Evolutionary conservation across 2,888 invertebrate genomes (phyloP), one percentile per base, ranked within the genome.

Genomic region (Drosophila buzzatii): DNA sequence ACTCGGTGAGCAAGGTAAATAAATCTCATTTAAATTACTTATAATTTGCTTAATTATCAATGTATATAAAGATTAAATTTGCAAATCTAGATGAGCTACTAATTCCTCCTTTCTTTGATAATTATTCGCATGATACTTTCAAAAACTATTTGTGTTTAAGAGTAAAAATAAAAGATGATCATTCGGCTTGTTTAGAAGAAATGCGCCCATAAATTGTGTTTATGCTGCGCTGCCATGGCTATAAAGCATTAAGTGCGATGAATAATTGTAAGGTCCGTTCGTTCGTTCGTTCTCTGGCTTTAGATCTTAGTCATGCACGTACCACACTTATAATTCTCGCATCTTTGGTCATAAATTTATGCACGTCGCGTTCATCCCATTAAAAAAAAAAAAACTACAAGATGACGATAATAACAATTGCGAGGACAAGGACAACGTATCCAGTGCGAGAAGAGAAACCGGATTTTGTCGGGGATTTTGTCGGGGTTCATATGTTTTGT

Each of bases 331-430:
- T 70, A 74, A 87, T 81, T 84, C 79, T 78, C 45, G 45, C 75
- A 71, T 71, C 78, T 71, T 44, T 49, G 79, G 37, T 60, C 73
- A 89, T 90, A 60, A 60, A 82, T 88, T 85, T 79, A 85, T 90
- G 89, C 85, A 75, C 70, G 81, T 76, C 85, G 72, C 83, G 90
- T 85, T 57, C 67, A 16, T 60, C 44, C 45, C 76, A 73, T 85
- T 76, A 79, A 85, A 82, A 66, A 27, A 27, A 27, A 27, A 27
- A 27, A 27, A 66, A 52, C 59, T 57, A 70, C 45, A 73, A 61
- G 62, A 68, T 44, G n/a, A 44, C n/a, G 49, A 49, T 49, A 31
- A 49, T 52, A 31, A 41, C 39, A 55, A 31, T 23, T 58, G 55
- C 35, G 59, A 57, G 47, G 35, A 61, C 85, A 89, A 84, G 73